Evolutionary conservation across 2,888 invertebrate genomes (phyloP).

Genomic region (Platynereis dumerilii): DNA sequence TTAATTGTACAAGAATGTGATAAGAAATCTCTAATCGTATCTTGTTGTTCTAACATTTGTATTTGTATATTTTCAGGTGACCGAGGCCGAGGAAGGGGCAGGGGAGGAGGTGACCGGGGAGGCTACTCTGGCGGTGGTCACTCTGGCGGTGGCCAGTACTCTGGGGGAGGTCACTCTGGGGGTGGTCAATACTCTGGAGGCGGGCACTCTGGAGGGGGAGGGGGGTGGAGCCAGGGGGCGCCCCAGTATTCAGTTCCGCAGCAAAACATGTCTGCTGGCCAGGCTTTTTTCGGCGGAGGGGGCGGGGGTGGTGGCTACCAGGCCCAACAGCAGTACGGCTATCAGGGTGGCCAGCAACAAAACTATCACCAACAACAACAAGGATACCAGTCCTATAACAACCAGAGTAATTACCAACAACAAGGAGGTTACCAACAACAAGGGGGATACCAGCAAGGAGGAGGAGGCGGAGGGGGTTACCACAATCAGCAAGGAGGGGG

Average conservation of each 20-base stretch:
- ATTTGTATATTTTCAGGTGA: background rate
- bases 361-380: slow-evolving; percentile 10
- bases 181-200: too few relatives aligned
- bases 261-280: slow-evolving; percentile 17
- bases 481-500: slow-evolving; percentile 27
- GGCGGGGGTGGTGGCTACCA: slow-evolving; percentile 21
- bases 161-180: slow-evolving; percentile 11
- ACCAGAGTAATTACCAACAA: slow-evolving; percentile 10
- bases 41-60: too few relatives aligned
- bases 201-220: slow-evolving; percentile 12
- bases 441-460: slow-evolving; percentile 18
- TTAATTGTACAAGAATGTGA: too few relatives aligned
- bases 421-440: slow-evolving; percentile 28
- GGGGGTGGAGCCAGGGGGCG: slow-evolving; percentile 20
- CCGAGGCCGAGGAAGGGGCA: slow-evolving; percentile 16
- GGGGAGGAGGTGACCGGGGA: slow-evolving; percentile 26
- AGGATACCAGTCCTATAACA: background rate
- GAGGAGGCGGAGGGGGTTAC: background rate
- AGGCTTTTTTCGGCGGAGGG: slow-evolving; percentile 24
- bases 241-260: slow-evolving; percentile 14
- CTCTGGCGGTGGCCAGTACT: slow-evolving; percentile 8
- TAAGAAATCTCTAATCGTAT: too few relatives aligned
- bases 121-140: slow-evolving; percentile 20
- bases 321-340: slow-evolving; percentile 27
- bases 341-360: slow-evolving; percentile 16